Evolutionary conservation across 1,140 invertebrate genomes (phyloP).

Genomic region (Cotesia vestalis): DNA sequence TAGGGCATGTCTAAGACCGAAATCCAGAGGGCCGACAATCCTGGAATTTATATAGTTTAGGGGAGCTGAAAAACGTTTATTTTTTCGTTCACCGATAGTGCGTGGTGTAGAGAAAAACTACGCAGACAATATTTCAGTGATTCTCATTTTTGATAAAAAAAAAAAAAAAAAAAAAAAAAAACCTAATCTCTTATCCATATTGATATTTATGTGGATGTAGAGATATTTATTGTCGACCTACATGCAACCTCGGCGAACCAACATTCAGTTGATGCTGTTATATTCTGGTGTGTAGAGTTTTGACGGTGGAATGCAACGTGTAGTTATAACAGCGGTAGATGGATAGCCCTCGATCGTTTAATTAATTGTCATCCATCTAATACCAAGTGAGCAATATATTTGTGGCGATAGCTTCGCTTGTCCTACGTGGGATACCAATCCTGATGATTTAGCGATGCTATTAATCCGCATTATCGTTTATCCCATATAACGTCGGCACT

Average conservation of each 20-base stretch:
- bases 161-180: background rate
- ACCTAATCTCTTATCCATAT: background rate
- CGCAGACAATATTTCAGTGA: conserved; percentile 41
- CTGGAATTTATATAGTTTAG: conserved; percentile 7
- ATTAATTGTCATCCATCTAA: conserved; percentile 50
- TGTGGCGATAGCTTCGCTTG: conserved; percentile 41
- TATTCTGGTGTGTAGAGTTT: no score
- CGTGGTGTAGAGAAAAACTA: conserved; percentile 12
- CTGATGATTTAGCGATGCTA: conserved; percentile 47
- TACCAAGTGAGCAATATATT: conserved; percentile 42
- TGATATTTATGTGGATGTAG: background rate
- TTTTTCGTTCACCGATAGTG: conserved; percentile 42
- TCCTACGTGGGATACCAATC: conserved; percentile 37
- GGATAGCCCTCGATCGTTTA: conserved; percentile 21
- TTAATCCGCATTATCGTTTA: conserved; percentile 45
- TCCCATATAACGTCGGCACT: background rate
- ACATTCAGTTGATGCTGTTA: no score
- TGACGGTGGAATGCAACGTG: no score
- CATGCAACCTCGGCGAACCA: no score
- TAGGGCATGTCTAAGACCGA: conserved; percentile 26
- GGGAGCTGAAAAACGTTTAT: conserved; percentile 49
- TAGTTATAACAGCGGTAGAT: no score
- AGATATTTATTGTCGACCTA: background rate
- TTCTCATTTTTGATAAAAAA: conserved; percentile 37
- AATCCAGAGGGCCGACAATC: conserved; percentile 37